These are phyloP conservation scores for Brachypalpus laphriformis DNA, from an alignment of 2,888 invertebrate species.

Conservation along the genomic window DNA sequence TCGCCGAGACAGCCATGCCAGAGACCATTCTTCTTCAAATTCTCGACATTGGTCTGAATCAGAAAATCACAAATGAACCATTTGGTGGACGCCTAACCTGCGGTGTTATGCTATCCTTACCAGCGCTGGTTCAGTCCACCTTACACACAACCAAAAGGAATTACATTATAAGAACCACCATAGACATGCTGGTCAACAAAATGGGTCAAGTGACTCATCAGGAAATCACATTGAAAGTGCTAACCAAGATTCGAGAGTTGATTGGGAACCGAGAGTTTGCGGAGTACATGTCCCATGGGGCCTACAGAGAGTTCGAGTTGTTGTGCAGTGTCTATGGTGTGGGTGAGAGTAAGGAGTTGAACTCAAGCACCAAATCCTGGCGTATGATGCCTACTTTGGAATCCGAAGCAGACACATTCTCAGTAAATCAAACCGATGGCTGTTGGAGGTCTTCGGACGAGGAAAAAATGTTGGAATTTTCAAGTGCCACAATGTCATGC, in stretches of 20 bases:
- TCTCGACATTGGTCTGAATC: slow-evolving; percentile 86
- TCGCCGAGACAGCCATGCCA: slow-evolving; percentile 87
- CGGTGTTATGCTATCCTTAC: slow-evolving; percentile 87
- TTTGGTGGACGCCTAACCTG: slow-evolving; percentile 85
- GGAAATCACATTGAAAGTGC: slow-evolving; percentile 87
- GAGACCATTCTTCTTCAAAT: slow-evolving; percentile 87
- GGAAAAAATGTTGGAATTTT: slow-evolving; percentile 74
- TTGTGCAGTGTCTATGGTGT: slow-evolving; percentile 86
- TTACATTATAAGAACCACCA: slow-evolving; percentile 84
- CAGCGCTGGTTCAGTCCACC: slow-evolving; percentile 85
- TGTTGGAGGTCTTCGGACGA: slow-evolving; percentile 77
- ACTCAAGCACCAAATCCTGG: slow-evolving; percentile 58
- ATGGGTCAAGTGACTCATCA: slow-evolving; percentile 86
- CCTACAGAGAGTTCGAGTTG: slow-evolving; percentile 85
- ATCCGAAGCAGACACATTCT: slow-evolving; percentile 41
- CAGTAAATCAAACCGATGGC: slow-evolving; percentile 52
- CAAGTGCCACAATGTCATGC: slow-evolving; percentile 36
- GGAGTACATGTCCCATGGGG: slow-evolving; percentile 84
- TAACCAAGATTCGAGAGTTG: slow-evolving; percentile 88
- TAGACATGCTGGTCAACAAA: slow-evolving; percentile 85
- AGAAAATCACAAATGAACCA: slow-evolving; percentile 83
- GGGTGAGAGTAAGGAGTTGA: slow-evolving; percentile 62
- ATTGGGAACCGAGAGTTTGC: slow-evolving; percentile 88
- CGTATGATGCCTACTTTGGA: slow-evolving; percentile 66
- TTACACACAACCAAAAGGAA: slow-evolving; percentile 83